Evolutionary conservation across 37 sponge, comb jelly and placozoan genomes (phyloP).

Genomic region (Chondrosia reniformis): DNA sequence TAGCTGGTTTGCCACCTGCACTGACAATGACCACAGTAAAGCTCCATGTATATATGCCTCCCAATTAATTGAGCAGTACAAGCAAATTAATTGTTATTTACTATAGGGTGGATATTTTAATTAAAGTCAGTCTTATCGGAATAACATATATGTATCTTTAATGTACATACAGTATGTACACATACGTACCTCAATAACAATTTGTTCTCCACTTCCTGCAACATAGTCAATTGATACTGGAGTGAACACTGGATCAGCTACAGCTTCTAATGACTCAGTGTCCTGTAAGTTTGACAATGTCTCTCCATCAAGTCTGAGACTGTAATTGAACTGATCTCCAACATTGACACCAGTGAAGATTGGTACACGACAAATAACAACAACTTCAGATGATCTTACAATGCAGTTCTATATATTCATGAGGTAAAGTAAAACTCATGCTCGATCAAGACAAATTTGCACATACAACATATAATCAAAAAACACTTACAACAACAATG

Average conservation of each 20-base stretch:
- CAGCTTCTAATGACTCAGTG: not conserved
- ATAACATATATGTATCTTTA: too few relatives aligned
- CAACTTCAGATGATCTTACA: not conserved
- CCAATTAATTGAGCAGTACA: too few relatives aligned
- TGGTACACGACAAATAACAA: not conserved
- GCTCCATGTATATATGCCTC: too few relatives aligned
- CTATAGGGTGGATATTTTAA: too few relatives aligned
- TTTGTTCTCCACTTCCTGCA: not conserved
- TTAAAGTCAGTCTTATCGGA: too few relatives aligned
- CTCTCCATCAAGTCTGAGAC: not conserved
- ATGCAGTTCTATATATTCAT: too few relatives aligned
- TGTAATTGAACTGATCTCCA: not conserved
- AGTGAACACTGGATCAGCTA: not conserved
- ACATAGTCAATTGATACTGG: not conserved
- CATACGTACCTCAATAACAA: not conserved
- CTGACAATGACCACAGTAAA: too few relatives aligned
- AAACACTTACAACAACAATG: not conserved
- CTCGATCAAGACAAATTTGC: not conserved
- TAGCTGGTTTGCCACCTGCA: too few relatives aligned
- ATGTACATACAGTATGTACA: too few relatives aligned
- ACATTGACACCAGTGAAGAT: not conserved
- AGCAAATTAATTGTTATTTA: too few relatives aligned
- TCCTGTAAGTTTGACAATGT: not conserved
- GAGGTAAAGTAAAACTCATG: too few relatives aligned
- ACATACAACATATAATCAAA: not conserved